A percentile compares a stretch with the other conserved stretches of the same genome.
phyloP scores from a whole-genome alignment of 2,888 invertebrate genomes.

The Autographa gamma region DNA sequence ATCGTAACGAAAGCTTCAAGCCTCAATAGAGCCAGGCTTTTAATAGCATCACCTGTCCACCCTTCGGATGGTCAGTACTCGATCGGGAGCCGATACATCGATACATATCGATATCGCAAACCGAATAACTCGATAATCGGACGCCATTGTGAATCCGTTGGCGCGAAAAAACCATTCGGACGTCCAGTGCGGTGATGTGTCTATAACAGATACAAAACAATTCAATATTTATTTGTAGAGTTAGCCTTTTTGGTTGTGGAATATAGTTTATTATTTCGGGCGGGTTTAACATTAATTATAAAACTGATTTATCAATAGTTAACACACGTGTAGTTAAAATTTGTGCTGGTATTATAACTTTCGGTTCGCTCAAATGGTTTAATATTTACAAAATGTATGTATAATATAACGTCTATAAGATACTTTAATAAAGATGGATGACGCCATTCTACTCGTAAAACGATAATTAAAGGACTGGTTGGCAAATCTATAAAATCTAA shows the following conservation, averaged over 20 bases:
- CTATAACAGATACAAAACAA: constrained; percentile 25
- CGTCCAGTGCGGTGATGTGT: constrained; percentile 44
- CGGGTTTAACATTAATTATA: not conserved
- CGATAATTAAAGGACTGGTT: not conserved
- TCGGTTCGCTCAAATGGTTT: not conserved
- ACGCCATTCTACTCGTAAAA: too few relatives aligned
- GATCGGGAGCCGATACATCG: constrained; percentile 66
- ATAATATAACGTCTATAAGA: not conserved
- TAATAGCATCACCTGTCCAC: constrained; percentile 71
- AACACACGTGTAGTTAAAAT: not conserved
- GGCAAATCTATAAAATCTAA: not conserved
- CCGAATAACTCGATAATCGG: constrained; percentile 37
- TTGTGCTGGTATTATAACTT: not conserved
- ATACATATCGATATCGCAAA: constrained; percentile 60
- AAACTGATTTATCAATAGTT: not conserved
- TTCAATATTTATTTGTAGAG: constrained; percentile 18
- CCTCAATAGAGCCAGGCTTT: constrained; percentile 73
- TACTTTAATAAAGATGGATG: not conserved
- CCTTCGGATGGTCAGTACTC: constrained; percentile 68
- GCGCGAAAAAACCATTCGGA: constrained; percentile 39
- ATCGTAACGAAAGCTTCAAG: constrained; percentile 68
- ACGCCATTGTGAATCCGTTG: constrained; percentile 38
- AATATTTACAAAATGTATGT: not conserved
- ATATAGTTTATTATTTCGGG: not conserved
- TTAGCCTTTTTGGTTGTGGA: constrained; percentile 7